Evolutionary conservation across 2,888 invertebrate species (phyloP), one percentile per base, ranked within the genome.

Genomic region (Sarcophaga carnaria): DNA sequence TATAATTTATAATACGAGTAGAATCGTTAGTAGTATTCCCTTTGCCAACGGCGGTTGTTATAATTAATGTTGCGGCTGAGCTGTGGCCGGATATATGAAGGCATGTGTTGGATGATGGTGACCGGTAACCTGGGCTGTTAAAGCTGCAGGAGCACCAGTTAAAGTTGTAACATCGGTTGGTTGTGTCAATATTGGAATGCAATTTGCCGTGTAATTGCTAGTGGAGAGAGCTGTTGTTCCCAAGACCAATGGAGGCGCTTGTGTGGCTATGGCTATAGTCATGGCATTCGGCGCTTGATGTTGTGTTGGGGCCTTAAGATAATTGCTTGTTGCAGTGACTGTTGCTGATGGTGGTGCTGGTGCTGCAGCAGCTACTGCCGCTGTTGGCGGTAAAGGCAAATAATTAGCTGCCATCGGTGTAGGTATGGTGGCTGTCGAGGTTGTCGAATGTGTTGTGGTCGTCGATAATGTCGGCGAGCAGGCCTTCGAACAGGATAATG

Each of bases 131-230:
- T 22, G 54, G n/a, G 88, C 88, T 59, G 91, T 90, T 45, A 89
- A 77, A n/a, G 77, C 60, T 71, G 83, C 62, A 54, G 75, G 69
- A 22, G 81, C 75, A 62, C 80, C 80, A 5, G 81, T 72, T 25
- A 87, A 70, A 77, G 79, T 54, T 79, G 77, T 67, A 25, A 76
- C 85, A 79, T 88, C 77, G 71, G 88, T 77, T 74, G 89, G 87
- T 83, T 90, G 88, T 71, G 92, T 89, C 88, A 92, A 90, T 47
- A 93, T 91, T 49, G 93, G 92, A 88, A 93, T 92, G 85, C 92
- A 92, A 89, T 92, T 93, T 4, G 92, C 89, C 80, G 91, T 92
- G 86, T 91, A 93, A 88, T 91, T 92, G 89, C 89, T 92, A 89
- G 91, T 89, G 14, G 87, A 81, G 14, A 87, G 81, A 17, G 54